Percentiles rank a stretch among this genome's conserved stretches.
Conservation (phyloP, 2,888 invertebrate species). For the Xestobium rufovillosum region DNA sequence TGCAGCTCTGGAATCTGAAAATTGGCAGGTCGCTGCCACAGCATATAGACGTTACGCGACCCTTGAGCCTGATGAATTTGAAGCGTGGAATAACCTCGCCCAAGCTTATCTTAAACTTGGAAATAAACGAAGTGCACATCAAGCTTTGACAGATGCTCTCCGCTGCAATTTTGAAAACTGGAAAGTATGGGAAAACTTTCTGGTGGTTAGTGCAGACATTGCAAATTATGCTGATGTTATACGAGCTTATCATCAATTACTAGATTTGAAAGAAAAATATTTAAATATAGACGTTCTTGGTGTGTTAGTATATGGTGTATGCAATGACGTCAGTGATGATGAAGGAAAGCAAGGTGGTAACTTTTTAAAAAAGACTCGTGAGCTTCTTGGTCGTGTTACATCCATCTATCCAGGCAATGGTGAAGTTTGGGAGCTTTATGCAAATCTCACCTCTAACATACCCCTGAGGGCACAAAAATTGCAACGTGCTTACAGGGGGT, state of each 20-base stretch:
- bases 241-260: slow-evolving; percentile 72
- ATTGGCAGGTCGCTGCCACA: slow-evolving; percentile 75
- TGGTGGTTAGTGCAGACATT: slow-evolving; percentile 80
- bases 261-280: slow-evolving; percentile 78
- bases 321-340: slow-evolving; percentile 56
- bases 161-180: slow-evolving; percentile 91
- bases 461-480: slow-evolving; percentile 61
- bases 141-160: slow-evolving; percentile 78
- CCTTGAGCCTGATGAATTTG: slow-evolving; percentile 83
- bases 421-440: slow-evolving; percentile 76
- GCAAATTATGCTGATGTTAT: slow-evolving; percentile 80
- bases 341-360: slow-evolving; percentile 46
- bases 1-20: slow-evolving; percentile 68
- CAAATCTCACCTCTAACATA: slow-evolving; percentile 56
- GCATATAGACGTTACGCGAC: slow-evolving; percentile 82
- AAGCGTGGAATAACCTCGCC: slow-evolving; percentile 97
- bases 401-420: slow-evolving; percentile 61
- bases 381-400: slow-evolving; percentile 68
- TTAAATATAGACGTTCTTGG: slow-evolving; percentile 68
- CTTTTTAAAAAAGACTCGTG: slow-evolving; percentile 49
- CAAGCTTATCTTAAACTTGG: slow-evolving; percentile 85
- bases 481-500: slow-evolving; percentile 67
- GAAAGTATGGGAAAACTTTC: slow-evolving; percentile 93
- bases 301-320: slow-evolving; percentile 63
- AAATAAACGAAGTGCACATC: slow-evolving; percentile 78